These are phyloP conservation scores for Dendropsophus ebraccatus DNA, from an alignment of 2,113 vertebrate genomes.

Conservation along the genomic window DNA sequence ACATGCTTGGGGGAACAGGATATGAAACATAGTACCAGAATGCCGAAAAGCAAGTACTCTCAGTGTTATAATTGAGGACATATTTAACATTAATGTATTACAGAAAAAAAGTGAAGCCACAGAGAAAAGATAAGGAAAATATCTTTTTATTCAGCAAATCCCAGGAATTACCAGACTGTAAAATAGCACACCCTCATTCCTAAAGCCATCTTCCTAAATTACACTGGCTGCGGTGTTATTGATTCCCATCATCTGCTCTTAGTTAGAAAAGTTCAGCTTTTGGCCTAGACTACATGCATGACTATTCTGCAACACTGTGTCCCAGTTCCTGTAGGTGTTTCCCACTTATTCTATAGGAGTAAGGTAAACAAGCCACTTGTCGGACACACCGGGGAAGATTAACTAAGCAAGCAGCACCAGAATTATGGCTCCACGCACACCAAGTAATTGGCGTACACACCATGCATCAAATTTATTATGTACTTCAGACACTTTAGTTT, in stretches of 20 bases:
- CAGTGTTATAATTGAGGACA: slow-evolving; percentile 34
- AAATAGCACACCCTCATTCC: neutral
- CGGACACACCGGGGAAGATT: neutral
- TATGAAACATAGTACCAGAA: slow-evolving; percentile 24
- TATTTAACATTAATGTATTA: slow-evolving; percentile 12
- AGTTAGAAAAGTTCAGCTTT: slow-evolving; percentile 11
- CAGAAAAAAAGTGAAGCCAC: neutral
- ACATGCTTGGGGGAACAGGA: slow-evolving; percentile 52
- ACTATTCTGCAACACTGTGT: neutral
- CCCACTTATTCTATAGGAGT: neutral
- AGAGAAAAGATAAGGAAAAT: neutral
- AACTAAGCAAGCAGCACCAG: neutral
- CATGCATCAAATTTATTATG: too few species aligned
- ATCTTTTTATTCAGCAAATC: neutral
- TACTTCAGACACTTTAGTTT: too few species aligned
- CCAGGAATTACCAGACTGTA: neutral
- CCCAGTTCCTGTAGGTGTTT: neutral
- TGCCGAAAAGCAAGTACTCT: neutral
- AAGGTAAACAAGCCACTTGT: too few species aligned
- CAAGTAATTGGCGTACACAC: too few species aligned
- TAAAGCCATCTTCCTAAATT: slow-evolving; percentile 16
- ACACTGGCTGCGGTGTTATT: neutral
- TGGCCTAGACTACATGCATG: neutral
- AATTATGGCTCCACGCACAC: neutral
- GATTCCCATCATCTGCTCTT: slow-evolving; percentile 8